Evolutionary conservation across 2,888 invertebrate species (phyloP), one percentile per base, ranked within the genome.

Genomic region (Nasonia oneida): DNA sequence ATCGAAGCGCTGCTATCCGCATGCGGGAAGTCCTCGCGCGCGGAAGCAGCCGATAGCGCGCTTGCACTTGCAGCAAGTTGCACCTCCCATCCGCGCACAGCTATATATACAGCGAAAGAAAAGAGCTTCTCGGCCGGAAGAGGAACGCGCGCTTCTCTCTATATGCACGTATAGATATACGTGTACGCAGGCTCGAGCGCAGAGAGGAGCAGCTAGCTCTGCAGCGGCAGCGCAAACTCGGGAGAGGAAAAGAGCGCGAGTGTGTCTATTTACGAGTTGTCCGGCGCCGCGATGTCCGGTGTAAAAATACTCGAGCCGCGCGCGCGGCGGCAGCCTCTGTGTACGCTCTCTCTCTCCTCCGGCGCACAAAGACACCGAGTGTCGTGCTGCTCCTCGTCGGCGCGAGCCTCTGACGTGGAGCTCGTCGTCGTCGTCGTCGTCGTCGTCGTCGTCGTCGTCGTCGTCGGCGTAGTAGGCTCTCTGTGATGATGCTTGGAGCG

Each of bases 261-360:
- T 90, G 91, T 91, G 90, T 93, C 93, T 93, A 93, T 93, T 93
- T 93, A 92, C 92, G 93, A 93, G 92, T 93, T 93, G 93, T 93
- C 92, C 93, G 93, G 93, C 93, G 93, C 93, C 93, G 92, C 91
- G 91, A 92, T 93, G 93, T 93, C 93, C 93, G 91, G 93, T 91
- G 93, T 93, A 93, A 93, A 93, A 93, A 93, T 93, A 93, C 91
- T 81, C 85, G 88, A n/a, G 87, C 87, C 88, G 90, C 90, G 89
- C 88, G 88, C 89, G 90, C 88, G 89, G 89, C 88, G 88, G 89
- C 47, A 89, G 89, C n/a, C 37, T 33, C 39, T 57, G 57, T 61
- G 70, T 64, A 5, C 12, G 37, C 29, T n/a, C 53, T 37, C 37
- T n/a, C 29, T 29, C 29, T 29, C 29, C 29, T 29, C 1, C 29